phyloP scores from a whole-genome alignment of 2,113 vertebrate genomes.

The Embiotoca jacksoni region DNA sequence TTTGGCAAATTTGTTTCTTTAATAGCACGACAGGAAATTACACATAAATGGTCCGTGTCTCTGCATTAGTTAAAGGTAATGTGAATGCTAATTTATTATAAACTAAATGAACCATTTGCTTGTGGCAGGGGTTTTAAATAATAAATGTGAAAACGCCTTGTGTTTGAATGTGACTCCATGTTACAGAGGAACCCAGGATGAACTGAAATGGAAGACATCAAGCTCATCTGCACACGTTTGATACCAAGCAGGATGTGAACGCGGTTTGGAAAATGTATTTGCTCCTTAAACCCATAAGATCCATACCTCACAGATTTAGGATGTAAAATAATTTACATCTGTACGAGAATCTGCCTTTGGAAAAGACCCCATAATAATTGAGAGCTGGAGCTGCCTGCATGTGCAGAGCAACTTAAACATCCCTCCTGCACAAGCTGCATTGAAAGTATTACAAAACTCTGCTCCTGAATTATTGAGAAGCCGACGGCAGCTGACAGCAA shows the following conservation, averaged over 20 bases:
- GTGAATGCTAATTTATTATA: constrained; percentile 47
- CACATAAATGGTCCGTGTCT: constrained; percentile 22
- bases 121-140: neutral
- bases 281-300: neutral
- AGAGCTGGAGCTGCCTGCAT: constrained; percentile 15
- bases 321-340: neutral
- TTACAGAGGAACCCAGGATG: neutral
- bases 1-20: constrained; percentile 27
- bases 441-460: constrained; percentile 39
- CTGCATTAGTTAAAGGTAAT: constrained; percentile 15
- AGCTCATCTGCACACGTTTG: too few relatives aligned
- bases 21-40: constrained; percentile 19
- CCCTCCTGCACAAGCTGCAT: constrained; percentile 8
- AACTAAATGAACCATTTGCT: constrained; percentile 35
- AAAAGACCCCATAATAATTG: neutral
- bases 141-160: constrained; percentile 4
- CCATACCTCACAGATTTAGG: constrained; percentile 2
- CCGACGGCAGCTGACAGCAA: constrained; percentile 35
- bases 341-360: neutral
- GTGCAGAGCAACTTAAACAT: constrained; percentile 25
- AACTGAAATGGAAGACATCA: too few relatives aligned
- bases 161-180: neutral
- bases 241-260: too few relatives aligned
- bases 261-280: neutral
- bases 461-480: constrained; percentile 62